phyloP scores from a whole-genome alignment of 2,888 invertebrate species.

The Calliopum simillimum region DNA sequence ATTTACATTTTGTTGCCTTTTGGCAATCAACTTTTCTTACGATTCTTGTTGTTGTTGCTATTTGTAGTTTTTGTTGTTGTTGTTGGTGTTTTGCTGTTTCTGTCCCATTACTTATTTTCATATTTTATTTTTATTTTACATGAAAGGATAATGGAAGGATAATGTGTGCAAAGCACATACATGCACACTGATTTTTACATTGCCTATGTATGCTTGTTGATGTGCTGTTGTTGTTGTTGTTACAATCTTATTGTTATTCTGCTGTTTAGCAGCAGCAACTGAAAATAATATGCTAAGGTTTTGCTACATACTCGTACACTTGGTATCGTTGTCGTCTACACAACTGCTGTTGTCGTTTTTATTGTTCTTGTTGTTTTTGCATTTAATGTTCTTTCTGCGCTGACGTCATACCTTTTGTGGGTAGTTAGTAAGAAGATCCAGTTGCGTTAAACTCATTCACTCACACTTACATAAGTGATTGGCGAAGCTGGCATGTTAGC shows the following conservation, averaged over 20 bases:
- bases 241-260: conserved; percentile 14
- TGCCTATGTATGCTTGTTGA: conserved; percentile 3
- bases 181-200: conserved; percentile 20
- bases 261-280: neutral
- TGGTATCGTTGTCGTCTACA: neutral
- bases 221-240: conserved; percentile 10
- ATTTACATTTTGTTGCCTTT: too few species aligned
- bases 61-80: neutral
- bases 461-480: too few species aligned
- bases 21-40: neutral
- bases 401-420: conserved; percentile 9
- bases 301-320: neutral
- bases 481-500: too few species aligned
- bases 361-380: neutral
- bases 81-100: conserved; percentile 25
- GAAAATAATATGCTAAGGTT: conserved; percentile 5
- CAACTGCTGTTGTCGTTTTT: neutral
- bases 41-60: conserved; percentile 1
- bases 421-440: too few species aligned
- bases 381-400: neutral
- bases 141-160: conserved; percentile 26
- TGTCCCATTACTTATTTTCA: conserved; percentile 11
- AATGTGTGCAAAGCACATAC: conserved; percentile 16
- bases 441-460: too few species aligned
- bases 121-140: conserved; percentile 11